phyloP scores from a whole-genome alignment of 2,113 vertebrate genomes.

The Crypturellus undulatus region DNA sequence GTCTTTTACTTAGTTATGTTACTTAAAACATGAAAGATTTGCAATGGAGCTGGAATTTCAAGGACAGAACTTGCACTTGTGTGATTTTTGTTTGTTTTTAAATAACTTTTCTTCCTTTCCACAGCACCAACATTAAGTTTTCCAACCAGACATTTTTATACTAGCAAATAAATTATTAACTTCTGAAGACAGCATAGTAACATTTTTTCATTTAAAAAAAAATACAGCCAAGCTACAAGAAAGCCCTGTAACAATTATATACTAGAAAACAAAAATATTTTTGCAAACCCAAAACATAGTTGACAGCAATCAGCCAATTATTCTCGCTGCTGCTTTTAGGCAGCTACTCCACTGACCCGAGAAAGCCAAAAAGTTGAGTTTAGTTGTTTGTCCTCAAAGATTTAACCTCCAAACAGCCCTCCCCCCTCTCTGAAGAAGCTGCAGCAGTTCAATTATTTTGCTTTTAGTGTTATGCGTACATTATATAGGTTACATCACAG shows the following conservation, averaged over 20 bases:
- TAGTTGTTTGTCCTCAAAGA: constrained; percentile 76
- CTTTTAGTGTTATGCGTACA: constrained; percentile 79
- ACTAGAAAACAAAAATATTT: neutral
- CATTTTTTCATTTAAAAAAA: neutral
- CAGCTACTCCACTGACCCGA: constrained; percentile 8
- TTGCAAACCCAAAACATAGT: neutral
- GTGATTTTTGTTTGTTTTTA: neutral
- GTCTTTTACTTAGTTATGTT: constrained; percentile 41
- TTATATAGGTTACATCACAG: constrained; percentile 83
- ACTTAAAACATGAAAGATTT: constrained; percentile 63
- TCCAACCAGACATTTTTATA: neutral
- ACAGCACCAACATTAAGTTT: constrained; percentile 17
- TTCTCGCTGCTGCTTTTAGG: neutral
- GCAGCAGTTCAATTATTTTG: constrained; percentile 77
- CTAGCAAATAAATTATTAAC: constrained; percentile 53
- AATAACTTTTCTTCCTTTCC: constrained; percentile 39
- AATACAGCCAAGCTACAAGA: neutral
- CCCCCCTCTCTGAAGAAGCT: constrained; percentile 54
- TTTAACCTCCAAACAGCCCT: constrained; percentile 75
- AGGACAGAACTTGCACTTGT: constrained; percentile 41
- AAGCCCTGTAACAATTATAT: neutral
- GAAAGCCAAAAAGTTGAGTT: constrained; percentile 43
- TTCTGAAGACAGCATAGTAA: neutral
- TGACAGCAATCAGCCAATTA: neutral
- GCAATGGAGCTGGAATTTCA: constrained; percentile 51